Conservation (phyloP, 1,140 invertebrate genomes). For the Grapholita molesta region DNA sequence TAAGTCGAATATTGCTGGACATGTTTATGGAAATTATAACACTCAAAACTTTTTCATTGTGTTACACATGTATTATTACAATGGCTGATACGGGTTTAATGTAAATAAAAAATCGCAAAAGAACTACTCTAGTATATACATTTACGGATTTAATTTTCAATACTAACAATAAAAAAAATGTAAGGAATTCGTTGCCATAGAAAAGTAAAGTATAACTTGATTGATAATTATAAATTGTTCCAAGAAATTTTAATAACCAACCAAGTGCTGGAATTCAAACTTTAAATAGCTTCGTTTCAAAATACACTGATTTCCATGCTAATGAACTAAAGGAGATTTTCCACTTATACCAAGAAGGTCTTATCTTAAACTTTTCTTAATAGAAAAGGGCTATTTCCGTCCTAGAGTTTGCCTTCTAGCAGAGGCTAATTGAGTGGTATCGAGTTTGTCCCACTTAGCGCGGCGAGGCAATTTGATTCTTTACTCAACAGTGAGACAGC, state of each 20-base stretch:
- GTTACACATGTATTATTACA: too few relatives aligned
- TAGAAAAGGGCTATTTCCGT: background rate
- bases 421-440: background rate
- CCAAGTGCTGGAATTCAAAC: background rate
- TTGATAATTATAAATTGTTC: background rate
- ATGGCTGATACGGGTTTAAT: too few relatives aligned
- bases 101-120: too few relatives aligned
- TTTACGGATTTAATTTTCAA: too few relatives aligned
- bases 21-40: too few relatives aligned
- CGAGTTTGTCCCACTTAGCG: background rate
- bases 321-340: background rate
- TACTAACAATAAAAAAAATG: background rate
- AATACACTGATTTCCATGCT: background rate
- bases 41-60: too few relatives aligned
- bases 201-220: background rate
- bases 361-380: background rate
- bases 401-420: background rate
- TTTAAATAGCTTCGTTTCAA: background rate
- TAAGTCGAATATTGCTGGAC: too few relatives aligned
- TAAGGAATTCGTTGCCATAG: background rate
- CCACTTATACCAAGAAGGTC: background rate
- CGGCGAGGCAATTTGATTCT: background rate
- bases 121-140: too few relatives aligned
- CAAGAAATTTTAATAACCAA: background rate
- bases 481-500: background rate